Conservation (phyloP, 1,140 invertebrate species). For the Drosophila miranda region DNA sequence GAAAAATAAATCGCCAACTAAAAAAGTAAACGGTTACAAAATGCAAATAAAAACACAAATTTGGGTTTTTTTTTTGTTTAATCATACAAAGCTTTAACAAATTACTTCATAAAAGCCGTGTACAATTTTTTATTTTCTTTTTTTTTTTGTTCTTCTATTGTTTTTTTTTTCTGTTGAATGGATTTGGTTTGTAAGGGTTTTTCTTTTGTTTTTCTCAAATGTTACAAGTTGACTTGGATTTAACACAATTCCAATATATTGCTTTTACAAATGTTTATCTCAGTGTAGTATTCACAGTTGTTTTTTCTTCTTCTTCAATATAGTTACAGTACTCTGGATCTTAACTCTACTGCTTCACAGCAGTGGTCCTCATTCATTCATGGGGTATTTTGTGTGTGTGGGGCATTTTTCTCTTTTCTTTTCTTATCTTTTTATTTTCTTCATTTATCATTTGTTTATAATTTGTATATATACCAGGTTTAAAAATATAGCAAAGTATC, state of each 20-base stretch:
- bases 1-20: conserved; percentile 26
- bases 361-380: conserved; percentile 33
- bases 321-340: conserved; percentile 51
- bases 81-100: conserved; percentile 78
- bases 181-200: conserved; percentile 39
- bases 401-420: conserved; percentile 15
- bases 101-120: conserved; percentile 69
- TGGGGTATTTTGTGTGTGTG: conserved; percentile 37
- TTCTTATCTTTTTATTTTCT: conserved; percentile 18
- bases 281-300: conserved; percentile 30
- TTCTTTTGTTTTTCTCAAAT: conserved; percentile 55
- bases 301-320: conserved; percentile 30
- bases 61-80: conserved; percentile 58
- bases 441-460: conserved; percentile 50
- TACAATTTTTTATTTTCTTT: conserved; percentile 70
- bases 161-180: conserved; percentile 61
- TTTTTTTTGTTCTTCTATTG: conserved; percentile 51
- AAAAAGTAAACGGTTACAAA: conserved; percentile 26
- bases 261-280: conserved; percentile 56
- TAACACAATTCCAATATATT: conserved; percentile 71
- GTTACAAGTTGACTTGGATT: conserved; percentile 68
- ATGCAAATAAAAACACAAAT: conserved; percentile 67
- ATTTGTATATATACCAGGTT: conserved; percentile 61
- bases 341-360: conserved; percentile 25
- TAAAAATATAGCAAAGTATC: conserved; percentile 81